Evolutionary conservation across 2,888 invertebrate genomes (phyloP), one percentile per base, ranked within the genome.

Genomic region (Pogonocherus hispidulus): DNA sequence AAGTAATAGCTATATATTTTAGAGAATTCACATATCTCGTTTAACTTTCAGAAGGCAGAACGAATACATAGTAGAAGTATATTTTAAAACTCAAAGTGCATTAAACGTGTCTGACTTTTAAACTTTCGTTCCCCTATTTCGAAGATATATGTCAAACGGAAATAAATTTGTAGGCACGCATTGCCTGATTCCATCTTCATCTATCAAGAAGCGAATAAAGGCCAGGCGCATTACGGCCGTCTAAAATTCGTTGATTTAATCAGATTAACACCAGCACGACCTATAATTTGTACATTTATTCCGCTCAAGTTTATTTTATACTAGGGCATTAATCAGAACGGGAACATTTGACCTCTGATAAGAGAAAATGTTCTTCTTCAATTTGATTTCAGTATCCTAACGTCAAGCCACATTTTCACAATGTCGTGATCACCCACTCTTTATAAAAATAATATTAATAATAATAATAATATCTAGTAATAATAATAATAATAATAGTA

Each of bases 151-250:
- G 70, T 69, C 71, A 67, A 75, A 71, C 69, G 76, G 76, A 78
- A 75, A 73, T 67, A 71, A 75, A 75, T 78, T 78, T 76, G 72
- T 74, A 74, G 68, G 71, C 74, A 74, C 72, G 76, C 76, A 76
- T 70, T 67, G 71, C 71, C 71, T 62, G 75, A 73, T 76, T 73
- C 70, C 71, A 76, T 76, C 73, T 70, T 73, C 71, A 76, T 74
- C 69, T 71, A 78, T 76, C 76, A 76, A 75, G 70, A 63, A 63
- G 67, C 56, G 72, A 66, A 75, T 73, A 71, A 75, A 72, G 71
- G 69, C 74, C 63, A 56, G 22, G 65, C 46, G 46, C 47, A 46
- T 55, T 55, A 63, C 54, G 54, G 41, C 35, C 63, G 46, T 63
- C 63, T 47, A 55, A 54, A 55, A 27, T 71, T 59, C 66, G 22